Evolutionary conservation across 1,140 invertebrate species (phyloP), one percentile per base, ranked within the genome.

Genomic region (Panulirus ornatus): DNA sequence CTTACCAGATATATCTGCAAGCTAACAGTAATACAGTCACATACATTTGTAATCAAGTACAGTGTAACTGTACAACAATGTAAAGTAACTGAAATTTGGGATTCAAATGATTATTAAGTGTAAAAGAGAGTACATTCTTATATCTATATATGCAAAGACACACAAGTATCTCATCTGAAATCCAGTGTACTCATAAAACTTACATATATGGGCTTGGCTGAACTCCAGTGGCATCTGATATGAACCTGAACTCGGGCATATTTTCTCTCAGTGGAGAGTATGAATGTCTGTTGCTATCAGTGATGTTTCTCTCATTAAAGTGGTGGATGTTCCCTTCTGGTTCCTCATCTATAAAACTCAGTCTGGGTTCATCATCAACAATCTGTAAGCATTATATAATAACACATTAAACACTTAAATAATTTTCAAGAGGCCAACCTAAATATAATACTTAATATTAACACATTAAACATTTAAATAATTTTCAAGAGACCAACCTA

Each of bases 161-260:
- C 8, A 34, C n/a, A 34, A 14, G 11, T 70, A 11, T 22, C 19
- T 5, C 16, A 58, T n/a, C n/a, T n/a, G n/a, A n/a, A n/a, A n/a
- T n/a, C n/a, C n/a, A n/a, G n/a, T n/a, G n/a, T n/a, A n/a, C n/a
- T n/a, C n/a, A 19, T 30, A 22, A 36, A 0, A 86, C 84, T 86
- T 42, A 86, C 84, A 78, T 86, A 27, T 86, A 78, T 36, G 84
- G 84, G n/a, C 84, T 86, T 6, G 84, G 84, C 36, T 86, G 84
- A n/a, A 86, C 84, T 30, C 84, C 84, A 58, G 84, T 86, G 38
- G 84, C 84, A 78, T 78, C 73, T 76, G 84, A 54, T 86, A 86
- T 86, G 30, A 76, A 86, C 30, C 84, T 76, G 51, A 86, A 86
- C 34, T 86, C 84, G 11, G 84, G 84, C 42, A 34, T 30, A 40